phyloP scores from a whole-genome alignment of 2,888 invertebrate species.

The Lepetodrilus schrolli region DNA sequence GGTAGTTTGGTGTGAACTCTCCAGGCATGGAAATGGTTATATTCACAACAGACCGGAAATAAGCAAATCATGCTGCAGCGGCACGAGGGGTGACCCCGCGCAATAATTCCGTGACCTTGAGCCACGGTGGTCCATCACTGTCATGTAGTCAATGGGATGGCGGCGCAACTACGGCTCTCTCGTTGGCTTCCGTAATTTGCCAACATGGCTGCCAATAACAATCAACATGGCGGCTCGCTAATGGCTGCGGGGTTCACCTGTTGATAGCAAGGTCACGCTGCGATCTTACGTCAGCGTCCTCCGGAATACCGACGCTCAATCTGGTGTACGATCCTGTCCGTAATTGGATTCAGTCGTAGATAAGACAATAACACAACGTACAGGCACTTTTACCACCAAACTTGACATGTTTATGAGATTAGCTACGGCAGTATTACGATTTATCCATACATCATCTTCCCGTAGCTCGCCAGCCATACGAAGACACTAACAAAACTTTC shows the following conservation, averaged over 20 bases:
- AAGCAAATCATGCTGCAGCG: not conserved
- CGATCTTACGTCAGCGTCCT: not conserved
- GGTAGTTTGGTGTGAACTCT: not conserved
- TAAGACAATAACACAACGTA: not conserved
- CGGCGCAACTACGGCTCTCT: not conserved
- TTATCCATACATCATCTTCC: not conserved
- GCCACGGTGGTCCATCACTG: not conserved
- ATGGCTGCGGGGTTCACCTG: not conserved
- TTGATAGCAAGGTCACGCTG: not conserved
- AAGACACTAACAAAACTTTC: not conserved
- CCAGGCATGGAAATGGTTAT: not conserved
- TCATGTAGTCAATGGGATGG: not conserved
- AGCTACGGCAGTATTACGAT: not conserved
- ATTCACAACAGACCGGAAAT: not conserved
- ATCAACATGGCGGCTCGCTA: not conserved
- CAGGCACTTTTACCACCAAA: not conserved
- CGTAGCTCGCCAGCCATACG: not conserved
- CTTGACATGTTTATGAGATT: not conserved
- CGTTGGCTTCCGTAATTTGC: not conserved
- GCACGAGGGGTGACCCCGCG: not conserved
- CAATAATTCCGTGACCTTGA: not conserved
- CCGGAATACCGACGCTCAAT: not conserved
- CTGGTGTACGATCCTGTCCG: not conserved
- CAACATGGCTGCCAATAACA: not conserved
- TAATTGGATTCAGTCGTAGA: not conserved